phyloP scores from a whole-genome alignment of 2,113 vertebrate genomes.

The Paracyprichromis sp. region DNA sequence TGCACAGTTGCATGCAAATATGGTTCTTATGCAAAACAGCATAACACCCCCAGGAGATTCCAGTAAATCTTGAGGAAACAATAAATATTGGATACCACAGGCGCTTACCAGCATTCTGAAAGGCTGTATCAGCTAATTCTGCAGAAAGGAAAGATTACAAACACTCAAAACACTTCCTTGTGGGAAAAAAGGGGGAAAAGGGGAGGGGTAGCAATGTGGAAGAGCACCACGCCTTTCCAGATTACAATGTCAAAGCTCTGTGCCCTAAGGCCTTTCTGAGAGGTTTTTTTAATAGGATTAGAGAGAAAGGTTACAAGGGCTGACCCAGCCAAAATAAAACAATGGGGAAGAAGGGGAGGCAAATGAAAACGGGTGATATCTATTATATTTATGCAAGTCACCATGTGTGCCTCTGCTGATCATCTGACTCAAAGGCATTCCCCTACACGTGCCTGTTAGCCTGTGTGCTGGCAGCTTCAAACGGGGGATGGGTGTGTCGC shows the following conservation, averaged over 20 bases:
- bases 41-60: neutral
- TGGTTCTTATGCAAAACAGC: neutral
- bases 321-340: conserved; percentile 23
- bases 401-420: conserved; percentile 43
- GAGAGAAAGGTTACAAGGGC: conserved; percentile 18
- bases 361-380: neutral
- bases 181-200: neutral
- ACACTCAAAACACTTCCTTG: conserved; percentile 23
- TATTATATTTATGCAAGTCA: neutral
- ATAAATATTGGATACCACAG: neutral
- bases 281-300: conserved; percentile 63
- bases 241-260: conserved; percentile 51
- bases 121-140: neutral
- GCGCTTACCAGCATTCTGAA: neutral
- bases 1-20: neutral
- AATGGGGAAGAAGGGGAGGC: neutral
- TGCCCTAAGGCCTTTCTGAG: conserved; percentile 41
- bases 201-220: neutral
- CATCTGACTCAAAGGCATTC: conserved; percentile 48
- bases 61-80: neutral
- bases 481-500: conserved; percentile 13
- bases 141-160: neutral
- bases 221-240: conserved; percentile 7
- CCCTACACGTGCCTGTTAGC: conserved; percentile 40
- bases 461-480: neutral